Evolutionary conservation across 2,888 invertebrate species (phyloP).

Genomic region (Metalampra italica): DNA sequence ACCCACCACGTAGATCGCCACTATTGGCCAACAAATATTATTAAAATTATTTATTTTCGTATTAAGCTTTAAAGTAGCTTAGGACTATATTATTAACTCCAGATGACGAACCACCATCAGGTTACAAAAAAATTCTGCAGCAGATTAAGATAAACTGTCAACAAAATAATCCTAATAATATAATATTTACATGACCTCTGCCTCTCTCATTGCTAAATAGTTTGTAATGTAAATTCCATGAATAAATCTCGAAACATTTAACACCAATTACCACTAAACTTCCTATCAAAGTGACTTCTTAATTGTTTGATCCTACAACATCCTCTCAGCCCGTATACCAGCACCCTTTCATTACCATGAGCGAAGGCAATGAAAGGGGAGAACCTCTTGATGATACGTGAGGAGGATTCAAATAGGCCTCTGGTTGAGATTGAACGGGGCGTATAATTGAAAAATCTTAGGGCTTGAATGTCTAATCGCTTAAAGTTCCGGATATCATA

Average conservation of each 20-base stretch:
- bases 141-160: no score
- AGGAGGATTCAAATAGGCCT: conserved; percentile 5
- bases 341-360: conserved; percentile 6
- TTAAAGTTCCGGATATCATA: background rate
- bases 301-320: conserved; percentile 8
- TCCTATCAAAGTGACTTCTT: background rate
- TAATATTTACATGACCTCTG: no score
- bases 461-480: background rate
- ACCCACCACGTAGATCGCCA: no score
- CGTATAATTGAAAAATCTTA: conserved; percentile 9
- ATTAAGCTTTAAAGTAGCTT: no score
- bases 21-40: no score
- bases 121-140: no score
- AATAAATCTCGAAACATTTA: background rate
- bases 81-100: no score
- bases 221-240: no score
- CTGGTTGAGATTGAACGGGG: background rate
- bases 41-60: no score
- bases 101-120: no score
- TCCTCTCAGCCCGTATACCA: conserved; percentile 1
- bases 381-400: conserved; percentile 12
- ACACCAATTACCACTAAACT: background rate
- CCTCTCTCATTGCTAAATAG: no score
- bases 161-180: no score
- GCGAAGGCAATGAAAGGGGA: conserved; percentile 12